Base-by-base conservation (phyloP, 1,140 invertebrate species). In the Magallana ariakensis region DNA sequence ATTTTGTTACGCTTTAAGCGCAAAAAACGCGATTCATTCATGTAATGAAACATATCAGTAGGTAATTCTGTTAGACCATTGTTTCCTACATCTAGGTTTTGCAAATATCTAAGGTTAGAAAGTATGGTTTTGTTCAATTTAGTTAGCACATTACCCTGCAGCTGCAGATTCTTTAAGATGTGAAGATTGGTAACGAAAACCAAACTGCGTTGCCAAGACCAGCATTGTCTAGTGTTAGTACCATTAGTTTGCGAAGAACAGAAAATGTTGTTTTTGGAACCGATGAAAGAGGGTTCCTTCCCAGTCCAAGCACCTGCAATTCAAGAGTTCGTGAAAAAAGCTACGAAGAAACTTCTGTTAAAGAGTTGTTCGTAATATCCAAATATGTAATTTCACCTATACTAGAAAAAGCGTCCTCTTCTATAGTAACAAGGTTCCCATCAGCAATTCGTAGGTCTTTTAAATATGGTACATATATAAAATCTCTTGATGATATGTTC, bases 331-430 rank as follows among this genome's bases (percentile, higher is more conserved):
- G 22, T n/a, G 7, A n/a, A 13, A 88, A 55, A 1, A 88, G 46
- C 6, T 60, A 53, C 8, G 26, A 8, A 0, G 87, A 85, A 16
- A 88, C 56, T 83, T 60, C 19, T 8, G 62, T n/a, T 15, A 88
- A 19, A 19, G 81, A 58, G 33, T 88, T 88, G 16, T 85, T 86
- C 19, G 85, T 84, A 26, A 88, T 55, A 60, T 88, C 87, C 5
- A 88, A 33, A 62, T 85, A 88, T 22, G 62, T 82, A 16, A 88
- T 60, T 13, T 83, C 26, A 13, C 11, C 1, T 11, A 86, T 19
- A 22, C 58, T 54, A 33, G 56, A 15, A 6, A 88, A 86, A n/a
- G 82, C 87, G 10, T 60, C 56, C 4, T 26, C 26, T 60, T 84
- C 75, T 57, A 88, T 75, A 16, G 7, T 54, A 6, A 15, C 11